Percentiles rank a stretch among this genome's conserved stretches.
Evolutionary conservation across 2,797 vertebrate genomes (phyloP).

Genomic region (Urocyon cinereoargenteus): DNA sequence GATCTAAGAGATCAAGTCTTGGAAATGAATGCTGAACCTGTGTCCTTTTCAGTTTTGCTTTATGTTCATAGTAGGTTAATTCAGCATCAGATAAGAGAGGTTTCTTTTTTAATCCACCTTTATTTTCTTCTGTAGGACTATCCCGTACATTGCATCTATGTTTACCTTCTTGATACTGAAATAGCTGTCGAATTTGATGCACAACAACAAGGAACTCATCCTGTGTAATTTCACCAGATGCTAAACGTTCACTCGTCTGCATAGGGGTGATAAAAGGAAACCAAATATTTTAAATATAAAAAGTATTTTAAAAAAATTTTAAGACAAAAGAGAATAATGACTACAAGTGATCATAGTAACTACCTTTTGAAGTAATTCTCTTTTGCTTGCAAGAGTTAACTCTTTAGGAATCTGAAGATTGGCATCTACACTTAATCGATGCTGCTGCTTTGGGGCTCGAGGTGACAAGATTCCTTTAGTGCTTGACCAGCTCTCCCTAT

Average conservation of each 20-base stretch:
- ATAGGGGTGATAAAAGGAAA: constrained; percentile 73
- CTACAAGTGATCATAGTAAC: neutral
- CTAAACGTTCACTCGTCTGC: constrained; percentile 94
- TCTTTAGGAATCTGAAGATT: constrained; percentile 98
- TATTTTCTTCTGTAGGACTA: constrained; percentile 88
- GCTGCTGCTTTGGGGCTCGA: constrained; percentile 93
- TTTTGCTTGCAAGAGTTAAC: constrained; percentile 95
- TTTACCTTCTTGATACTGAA: constrained; percentile 98
- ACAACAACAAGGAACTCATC: constrained; percentile 97
- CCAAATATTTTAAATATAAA: constrained; percentile 71
- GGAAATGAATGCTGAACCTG: constrained; percentile 93
- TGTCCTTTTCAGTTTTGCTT: constrained; percentile 96
- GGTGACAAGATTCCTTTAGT: constrained; percentile 92
- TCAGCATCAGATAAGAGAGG: constrained; percentile 93
- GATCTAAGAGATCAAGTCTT: constrained; percentile 89
- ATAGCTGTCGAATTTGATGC: constrained; percentile 97
- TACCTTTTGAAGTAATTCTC: constrained; percentile 96
- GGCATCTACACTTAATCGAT: constrained; percentile 96
- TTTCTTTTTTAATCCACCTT: constrained; percentile 91
- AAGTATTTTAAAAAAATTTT: constrained; percentile 2
- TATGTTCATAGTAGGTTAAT: constrained; percentile 96
- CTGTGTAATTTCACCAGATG: constrained; percentile 95
- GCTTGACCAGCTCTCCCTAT: constrained; percentile 91
- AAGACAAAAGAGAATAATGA: constrained; percentile 46
- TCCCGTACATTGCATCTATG: constrained; percentile 94